Evolutionary conservation across 1,140 invertebrate species (phyloP).

Genomic region (Diachasma alloeum): DNA sequence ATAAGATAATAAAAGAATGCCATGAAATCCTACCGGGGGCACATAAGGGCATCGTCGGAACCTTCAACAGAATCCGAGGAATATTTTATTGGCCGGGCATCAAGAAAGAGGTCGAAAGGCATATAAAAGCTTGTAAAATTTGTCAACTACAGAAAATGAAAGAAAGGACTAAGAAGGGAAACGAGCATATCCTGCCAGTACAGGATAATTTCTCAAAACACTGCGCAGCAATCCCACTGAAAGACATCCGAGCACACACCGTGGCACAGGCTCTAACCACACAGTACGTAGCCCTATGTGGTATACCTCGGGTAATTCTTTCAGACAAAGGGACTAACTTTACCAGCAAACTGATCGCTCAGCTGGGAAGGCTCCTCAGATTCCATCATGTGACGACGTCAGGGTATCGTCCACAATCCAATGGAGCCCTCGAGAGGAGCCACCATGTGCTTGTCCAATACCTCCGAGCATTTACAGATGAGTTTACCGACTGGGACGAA

Average conservation of each 20-base stretch:
- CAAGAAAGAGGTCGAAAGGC: too few relatives aligned
- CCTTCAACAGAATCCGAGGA: not conserved
- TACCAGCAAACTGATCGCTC: slow-evolving; percentile 1
- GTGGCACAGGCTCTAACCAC: slow-evolving; percentile 36
- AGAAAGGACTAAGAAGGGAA: slow-evolving; percentile 30
- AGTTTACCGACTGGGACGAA: slow-evolving; percentile 49
- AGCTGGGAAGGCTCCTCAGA: too few relatives aligned
- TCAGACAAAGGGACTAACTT: slow-evolving; percentile 48
- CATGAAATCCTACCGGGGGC: not conserved
- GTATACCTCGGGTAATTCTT: slow-evolving; percentile 42
- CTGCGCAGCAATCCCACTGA: slow-evolving; percentile 29
- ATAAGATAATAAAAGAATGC: not conserved
- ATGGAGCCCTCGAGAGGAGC: slow-evolving; percentile 27
- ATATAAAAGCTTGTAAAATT: too few relatives aligned
- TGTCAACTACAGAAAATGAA: too few relatives aligned
- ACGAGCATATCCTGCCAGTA: slow-evolving; percentile 46
- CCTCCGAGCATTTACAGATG: slow-evolving; percentile 35
- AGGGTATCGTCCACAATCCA: slow-evolving; percentile 38
- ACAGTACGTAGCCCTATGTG: slow-evolving; percentile 40
- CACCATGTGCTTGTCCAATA: slow-evolving; percentile 37
- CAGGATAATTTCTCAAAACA: slow-evolving; percentile 50
- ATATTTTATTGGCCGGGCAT: slow-evolving; percentile 9
- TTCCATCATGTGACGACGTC: too few relatives aligned
- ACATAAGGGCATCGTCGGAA: not conserved
- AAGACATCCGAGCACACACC: slow-evolving; percentile 37